These are phyloP conservation scores for Antigone vipio DNA, from an alignment of 2,113 vertebrate genomes.

Conservation along the genomic window DNA sequence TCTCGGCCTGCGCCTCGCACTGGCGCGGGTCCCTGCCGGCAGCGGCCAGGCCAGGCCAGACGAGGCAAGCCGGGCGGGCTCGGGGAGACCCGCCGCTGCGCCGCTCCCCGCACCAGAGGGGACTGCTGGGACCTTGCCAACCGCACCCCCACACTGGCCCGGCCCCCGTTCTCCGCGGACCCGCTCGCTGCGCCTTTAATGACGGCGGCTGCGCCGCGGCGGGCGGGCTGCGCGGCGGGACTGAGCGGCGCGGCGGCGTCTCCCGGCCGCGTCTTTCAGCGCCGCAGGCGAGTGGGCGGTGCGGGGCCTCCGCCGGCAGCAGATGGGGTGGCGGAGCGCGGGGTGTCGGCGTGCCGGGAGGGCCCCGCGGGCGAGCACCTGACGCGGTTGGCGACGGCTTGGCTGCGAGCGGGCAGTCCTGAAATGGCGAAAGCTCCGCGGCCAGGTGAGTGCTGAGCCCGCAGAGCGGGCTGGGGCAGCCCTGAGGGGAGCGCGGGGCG, in stretches of 20 bases:
- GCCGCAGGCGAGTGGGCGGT: neutral
- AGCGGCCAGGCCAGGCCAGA: neutral
- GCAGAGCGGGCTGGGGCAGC: neutral
- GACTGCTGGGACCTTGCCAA: neutral
- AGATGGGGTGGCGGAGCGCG: neutral
- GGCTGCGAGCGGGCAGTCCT: neutral
- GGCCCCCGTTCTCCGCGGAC: neutral
- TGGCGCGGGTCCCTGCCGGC: too few species aligned
- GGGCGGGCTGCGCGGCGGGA: neutral
- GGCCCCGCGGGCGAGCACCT: neutral
- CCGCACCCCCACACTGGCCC: neutral
- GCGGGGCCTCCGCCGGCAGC: constrained; percentile 5
- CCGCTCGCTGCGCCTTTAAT: neutral
- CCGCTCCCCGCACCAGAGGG: neutral
- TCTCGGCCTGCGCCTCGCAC: neutral
- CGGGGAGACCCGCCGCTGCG: too few species aligned
- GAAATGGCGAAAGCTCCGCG: constrained; percentile 65
- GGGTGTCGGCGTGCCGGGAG: neutral
- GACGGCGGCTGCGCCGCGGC: constrained; percentile 7
- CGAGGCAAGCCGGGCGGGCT: neutral
- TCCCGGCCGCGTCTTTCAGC: neutral
- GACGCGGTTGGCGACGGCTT: neutral
- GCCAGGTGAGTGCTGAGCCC: constrained; percentile 55
- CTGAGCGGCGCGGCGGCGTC: neutral
- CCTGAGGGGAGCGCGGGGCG: neutral